Percentiles rank a stretch among this genome's conserved stretches.
Conservation (phyloP, 2,797 vertebrate genomes). For the Ctenosaura bakeri region DNA sequence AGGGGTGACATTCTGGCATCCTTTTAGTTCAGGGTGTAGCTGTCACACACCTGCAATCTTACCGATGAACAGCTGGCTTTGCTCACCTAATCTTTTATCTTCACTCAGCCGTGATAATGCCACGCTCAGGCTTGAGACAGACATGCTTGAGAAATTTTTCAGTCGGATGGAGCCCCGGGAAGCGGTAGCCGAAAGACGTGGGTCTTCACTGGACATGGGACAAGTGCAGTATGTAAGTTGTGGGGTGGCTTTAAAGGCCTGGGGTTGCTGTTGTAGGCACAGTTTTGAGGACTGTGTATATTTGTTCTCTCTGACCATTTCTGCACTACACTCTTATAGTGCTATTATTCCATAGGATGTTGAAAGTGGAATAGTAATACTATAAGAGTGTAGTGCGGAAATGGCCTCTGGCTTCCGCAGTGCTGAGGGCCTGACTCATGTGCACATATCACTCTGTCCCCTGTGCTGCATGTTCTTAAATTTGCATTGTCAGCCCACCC, state of each 20-base stretch:
- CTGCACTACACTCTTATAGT: too few relatives aligned
- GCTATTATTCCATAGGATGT: too few relatives aligned
- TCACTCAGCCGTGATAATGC: constrained; percentile 75
- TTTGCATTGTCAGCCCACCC: not conserved
- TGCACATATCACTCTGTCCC: not conserved
- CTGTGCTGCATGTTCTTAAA: too few relatives aligned
- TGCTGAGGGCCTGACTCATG: not conserved
- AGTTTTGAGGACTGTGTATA: too few relatives aligned
- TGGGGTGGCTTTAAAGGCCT: too few relatives aligned
- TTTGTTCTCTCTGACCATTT: too few relatives aligned
- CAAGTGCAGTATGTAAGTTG: constrained; percentile 41
- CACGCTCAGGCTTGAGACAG: constrained; percentile 77
- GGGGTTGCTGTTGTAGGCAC: too few relatives aligned
- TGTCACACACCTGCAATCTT: rapidly evolving
- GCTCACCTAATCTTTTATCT: not conserved
- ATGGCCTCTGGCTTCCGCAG: too few relatives aligned
- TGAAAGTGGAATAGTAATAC: too few relatives aligned
- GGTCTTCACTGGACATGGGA: constrained; percentile 48
- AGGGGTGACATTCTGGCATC: not conserved
- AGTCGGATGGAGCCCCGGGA: constrained; percentile 74
- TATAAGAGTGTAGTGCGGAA: too few relatives aligned
- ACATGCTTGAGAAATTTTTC: constrained; percentile 81
- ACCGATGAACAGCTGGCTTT: not conserved
- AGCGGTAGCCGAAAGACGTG: constrained; percentile 43
- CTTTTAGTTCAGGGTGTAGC: not conserved